These are phyloP conservation scores for Eupristina koningsbergeri DNA, from an alignment of 1,140 invertebrate genomes.

Conservation along the genomic window DNA sequence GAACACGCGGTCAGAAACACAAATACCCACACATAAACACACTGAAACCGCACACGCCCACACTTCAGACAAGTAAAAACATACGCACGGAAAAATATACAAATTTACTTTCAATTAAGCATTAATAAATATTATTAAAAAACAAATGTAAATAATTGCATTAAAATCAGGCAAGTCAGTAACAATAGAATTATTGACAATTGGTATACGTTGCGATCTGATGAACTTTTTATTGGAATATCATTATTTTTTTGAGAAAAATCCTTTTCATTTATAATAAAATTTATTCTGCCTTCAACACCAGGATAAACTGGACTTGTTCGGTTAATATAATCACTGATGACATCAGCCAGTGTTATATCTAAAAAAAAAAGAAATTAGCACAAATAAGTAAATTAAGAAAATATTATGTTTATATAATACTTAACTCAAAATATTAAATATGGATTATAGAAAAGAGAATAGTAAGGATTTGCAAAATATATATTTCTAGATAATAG, in stretches of 20 bases:
- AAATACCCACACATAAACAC: no score
- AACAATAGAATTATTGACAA: not conserved
- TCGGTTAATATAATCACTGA: conserved; percentile 50
- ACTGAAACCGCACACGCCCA: no score
- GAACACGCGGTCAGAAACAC: no score
- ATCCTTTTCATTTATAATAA: not conserved
- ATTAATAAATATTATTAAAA: not conserved
- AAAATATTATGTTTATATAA: not conserved
- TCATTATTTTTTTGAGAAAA: not conserved
- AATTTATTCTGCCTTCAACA: conserved; percentile 47
- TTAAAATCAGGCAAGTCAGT: not conserved
- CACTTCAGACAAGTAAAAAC: no score
- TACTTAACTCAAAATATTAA: no score
- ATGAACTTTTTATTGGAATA: not conserved
- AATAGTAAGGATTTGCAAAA: no score
- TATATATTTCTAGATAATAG: no score
- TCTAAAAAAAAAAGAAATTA: conserved; percentile 25
- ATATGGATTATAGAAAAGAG: no score
- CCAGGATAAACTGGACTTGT: conserved; percentile 50
- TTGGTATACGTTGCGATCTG: not conserved
- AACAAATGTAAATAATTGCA: not conserved
- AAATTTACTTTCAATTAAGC: not conserved
- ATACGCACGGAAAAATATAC: not conserved
- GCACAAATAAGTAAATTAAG: not conserved
- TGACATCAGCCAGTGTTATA: conserved; percentile 37